These are phyloP conservation scores for Tetramorium bicarinatum DNA, from an alignment of 2,888 invertebrate genomes.

Conservation along the genomic window DNA sequence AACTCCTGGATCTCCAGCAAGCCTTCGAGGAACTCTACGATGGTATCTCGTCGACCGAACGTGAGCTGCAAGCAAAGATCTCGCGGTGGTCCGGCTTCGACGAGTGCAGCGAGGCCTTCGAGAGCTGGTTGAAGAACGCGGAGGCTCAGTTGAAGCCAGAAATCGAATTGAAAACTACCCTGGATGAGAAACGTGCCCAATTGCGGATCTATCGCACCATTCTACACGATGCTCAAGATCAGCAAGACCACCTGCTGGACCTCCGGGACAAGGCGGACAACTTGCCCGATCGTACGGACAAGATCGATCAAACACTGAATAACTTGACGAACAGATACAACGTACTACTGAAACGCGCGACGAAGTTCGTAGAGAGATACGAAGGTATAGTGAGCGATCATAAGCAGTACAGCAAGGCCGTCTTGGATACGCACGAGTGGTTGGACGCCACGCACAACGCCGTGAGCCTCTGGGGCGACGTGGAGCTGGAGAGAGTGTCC, in stretches of 20 bases:
- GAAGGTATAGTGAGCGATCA: conserved; percentile 96
- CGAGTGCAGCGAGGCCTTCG: conserved; percentile 93
- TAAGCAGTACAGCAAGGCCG: conserved; percentile 95
- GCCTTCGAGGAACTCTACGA: conserved; percentile 94
- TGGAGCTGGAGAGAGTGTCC: conserved; percentile 93
- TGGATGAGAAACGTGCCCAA: conserved; percentile 97
- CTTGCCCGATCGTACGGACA: conserved; percentile 92
- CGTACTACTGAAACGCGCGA: conserved; percentile 90
- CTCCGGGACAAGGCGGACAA: conserved; percentile 93
- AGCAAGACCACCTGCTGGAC: conserved; percentile 92
- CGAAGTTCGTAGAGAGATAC: conserved; percentile 93
- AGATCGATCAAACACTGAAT: conserved; percentile 91
- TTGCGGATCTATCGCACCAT: conserved; percentile 93
- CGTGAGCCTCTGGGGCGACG: conserved; percentile 94
- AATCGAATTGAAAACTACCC: conserved; percentile 93
- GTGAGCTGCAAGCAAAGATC: conserved; percentile 94
- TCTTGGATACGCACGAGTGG: conserved; percentile 95
- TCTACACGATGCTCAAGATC: conserved; percentile 94
- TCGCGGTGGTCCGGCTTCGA: conserved; percentile 96
- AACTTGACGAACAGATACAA: conserved; percentile 91
- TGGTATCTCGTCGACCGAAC: conserved; percentile 91
- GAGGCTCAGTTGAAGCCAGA: conserved; percentile 93
- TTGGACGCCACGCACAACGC: conserved; percentile 94
- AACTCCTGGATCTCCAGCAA: conserved; percentile 94
- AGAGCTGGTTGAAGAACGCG: conserved; percentile 92